phyloP scores from a whole-genome alignment of 1,140 invertebrate species.

The Leptopilina clavipes region DNA sequence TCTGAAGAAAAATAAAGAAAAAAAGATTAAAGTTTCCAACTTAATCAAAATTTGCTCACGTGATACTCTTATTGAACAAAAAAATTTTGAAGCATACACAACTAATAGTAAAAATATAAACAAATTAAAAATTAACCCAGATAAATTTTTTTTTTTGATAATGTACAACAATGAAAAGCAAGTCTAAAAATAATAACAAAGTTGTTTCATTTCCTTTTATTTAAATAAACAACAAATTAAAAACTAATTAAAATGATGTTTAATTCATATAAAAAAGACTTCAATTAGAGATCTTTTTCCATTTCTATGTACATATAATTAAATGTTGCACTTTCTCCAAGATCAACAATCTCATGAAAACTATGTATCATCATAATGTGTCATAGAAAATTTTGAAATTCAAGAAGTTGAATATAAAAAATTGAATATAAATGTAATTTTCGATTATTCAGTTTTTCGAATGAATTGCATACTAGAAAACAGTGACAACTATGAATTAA shows the following conservation, averaged over 20 bases:
- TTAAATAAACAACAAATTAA: background rate
- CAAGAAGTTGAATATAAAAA: background rate
- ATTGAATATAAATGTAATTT: background rate
- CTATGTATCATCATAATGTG: background rate
- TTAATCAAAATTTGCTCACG: too few relatives aligned
- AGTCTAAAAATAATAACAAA: too few relatives aligned
- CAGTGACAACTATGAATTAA: background rate
- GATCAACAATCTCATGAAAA: background rate
- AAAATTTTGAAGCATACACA: too few relatives aligned
- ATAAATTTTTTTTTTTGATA: too few relatives aligned
- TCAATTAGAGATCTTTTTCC: background rate
- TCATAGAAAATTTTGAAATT: background rate
- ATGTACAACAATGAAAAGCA: too few relatives aligned
- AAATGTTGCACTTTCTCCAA: constrained; percentile 13
- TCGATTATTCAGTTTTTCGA: too few relatives aligned
- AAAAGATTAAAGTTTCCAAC: too few relatives aligned
- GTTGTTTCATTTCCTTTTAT: background rate
- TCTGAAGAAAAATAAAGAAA: too few relatives aligned
- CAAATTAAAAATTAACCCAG: too few relatives aligned
- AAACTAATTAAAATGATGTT: background rate
- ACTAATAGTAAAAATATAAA: too few relatives aligned
- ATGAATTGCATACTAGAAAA: too few relatives aligned
- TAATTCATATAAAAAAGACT: background rate
- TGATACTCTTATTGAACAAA: too few relatives aligned
- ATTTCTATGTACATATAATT: constrained; percentile 4